Conservation (phyloP, 2,113 vertebrate genomes). For the Embiotoca jacksoni region DNA sequence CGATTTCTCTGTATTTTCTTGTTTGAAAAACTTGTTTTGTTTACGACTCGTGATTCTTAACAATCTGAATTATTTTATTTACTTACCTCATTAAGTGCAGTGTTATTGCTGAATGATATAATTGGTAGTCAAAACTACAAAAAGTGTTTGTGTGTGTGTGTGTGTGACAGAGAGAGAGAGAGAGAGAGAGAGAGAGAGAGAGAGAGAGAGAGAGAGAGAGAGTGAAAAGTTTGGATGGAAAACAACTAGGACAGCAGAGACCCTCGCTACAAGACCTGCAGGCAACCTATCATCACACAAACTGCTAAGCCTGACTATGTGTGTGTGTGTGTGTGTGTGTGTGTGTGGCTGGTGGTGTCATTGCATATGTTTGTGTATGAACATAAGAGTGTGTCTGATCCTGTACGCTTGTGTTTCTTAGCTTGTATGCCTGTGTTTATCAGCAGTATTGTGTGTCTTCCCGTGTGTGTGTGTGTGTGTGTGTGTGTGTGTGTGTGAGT, state of each 20-base stretch:
- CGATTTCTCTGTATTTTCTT: no score
- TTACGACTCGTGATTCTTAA: no score
- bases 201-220: neutral
- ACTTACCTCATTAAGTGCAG: no score
- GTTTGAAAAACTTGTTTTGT: no score
- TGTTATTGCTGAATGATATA: neutral
- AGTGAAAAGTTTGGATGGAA: slow-evolving; percentile 36
- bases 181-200: neutral
- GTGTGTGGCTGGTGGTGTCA: slow-evolving; percentile 1
- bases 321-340: slow-evolving; percentile 16
- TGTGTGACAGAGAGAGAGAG: slow-evolving; percentile 5
- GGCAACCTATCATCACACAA: slow-evolving; percentile 65
- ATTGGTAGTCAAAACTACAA: neutral
- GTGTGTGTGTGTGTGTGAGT: slow-evolving; percentile 24
- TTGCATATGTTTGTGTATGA: neutral
- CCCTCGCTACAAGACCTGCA: slow-evolving; percentile 55
- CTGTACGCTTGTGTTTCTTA: neutral
- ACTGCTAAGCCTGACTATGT: slow-evolving; percentile 16
- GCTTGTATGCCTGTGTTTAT: neutral
- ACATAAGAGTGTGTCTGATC: slow-evolving; percentile 13
- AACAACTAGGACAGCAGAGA: slow-evolving; percentile 69
- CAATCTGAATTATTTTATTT: no score
- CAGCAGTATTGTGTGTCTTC: neutral
- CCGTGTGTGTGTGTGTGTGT: neutral
- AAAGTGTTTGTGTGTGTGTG: slow-evolving; percentile 12